Base-by-base conservation (phyloP, 2,797 vertebrate species). In the Mastacembelus armatus region DNA sequence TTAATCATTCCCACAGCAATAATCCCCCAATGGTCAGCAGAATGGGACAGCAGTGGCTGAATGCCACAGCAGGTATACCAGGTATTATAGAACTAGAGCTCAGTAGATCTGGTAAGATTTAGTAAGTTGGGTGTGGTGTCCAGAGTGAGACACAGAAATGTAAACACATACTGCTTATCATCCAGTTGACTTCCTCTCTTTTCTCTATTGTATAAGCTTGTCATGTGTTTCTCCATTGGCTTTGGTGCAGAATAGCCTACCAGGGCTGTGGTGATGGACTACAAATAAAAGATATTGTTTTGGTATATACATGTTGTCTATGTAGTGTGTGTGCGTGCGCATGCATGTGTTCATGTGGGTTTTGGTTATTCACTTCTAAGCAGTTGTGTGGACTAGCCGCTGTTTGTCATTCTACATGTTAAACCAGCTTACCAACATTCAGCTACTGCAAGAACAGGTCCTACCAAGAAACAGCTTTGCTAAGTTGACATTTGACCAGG, bases 181-280 rank as follows among this genome's bases (percentile, higher is more conserved):
- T 92, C 88, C 90, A 85, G 88, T 89, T 90, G 86, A 90, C 88
- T 93, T 92, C 90, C 90, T 89, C 85, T 91, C 88, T 90, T 90
- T 92, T 92, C 91, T 93, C 92, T 91, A 90, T 93, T 94, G 91
- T 95, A 93, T 96, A 96, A 97, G 96, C 92, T 97, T 95, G 96
- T 99, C 96, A 96, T 98, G 97, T 98, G 97, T 98, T 98, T 97
- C 95, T 97, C 95, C 96, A 96, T 98, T 97, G 95, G 96, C 96
- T 98, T 98, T 99, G 97, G 97, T 97, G 97, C 96, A 98, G 96
- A 97, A 96, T 95, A 96, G 98, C 96, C 97, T 92, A 92, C 97
- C 96, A 96, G 95, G 96, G 96, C 96, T 97, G 95, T 96, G 96
- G 95, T 96, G 96, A 96, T 96, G 95, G 95, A 96, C 96, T 91